These are phyloP conservation scores for Sapayoa aenigma DNA, from an alignment of 2,113 vertebrate genomes.

Conservation along the genomic window DNA sequence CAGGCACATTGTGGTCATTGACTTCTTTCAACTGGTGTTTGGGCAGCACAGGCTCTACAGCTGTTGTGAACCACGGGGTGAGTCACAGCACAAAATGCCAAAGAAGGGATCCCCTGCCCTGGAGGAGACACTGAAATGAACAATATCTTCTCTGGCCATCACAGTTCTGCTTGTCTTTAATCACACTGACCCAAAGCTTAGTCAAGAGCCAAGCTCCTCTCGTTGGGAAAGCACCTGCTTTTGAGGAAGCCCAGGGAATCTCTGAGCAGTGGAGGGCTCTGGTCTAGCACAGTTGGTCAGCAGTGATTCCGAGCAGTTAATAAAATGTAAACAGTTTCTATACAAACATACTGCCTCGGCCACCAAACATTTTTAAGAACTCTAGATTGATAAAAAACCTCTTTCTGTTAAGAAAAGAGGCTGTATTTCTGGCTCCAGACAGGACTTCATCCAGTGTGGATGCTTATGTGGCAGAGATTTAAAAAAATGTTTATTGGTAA, in stretches of 20 bases:
- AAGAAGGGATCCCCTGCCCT: neutral
- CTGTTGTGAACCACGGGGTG: neutral
- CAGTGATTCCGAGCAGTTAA: neutral
- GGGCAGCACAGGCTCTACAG: neutral
- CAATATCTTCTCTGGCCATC: neutral
- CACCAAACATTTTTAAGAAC: accelerated
- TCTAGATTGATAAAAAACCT: neutral
- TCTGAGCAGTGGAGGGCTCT: neutral
- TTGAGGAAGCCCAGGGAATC: neutral
- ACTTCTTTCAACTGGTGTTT: neutral
- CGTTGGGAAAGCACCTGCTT: neutral
- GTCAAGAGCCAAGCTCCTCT: neutral
- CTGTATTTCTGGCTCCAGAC: neutral
- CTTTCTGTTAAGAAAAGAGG: neutral
- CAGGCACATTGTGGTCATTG: neutral
- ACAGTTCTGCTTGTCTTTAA: neutral
- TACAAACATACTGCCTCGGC: neutral
- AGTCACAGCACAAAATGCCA: neutral
- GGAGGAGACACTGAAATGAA: neutral
- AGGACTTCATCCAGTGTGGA: neutral
- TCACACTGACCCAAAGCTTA: neutral
- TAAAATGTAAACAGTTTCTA: neutral
- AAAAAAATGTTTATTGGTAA: neutral
- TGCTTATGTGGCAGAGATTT: neutral
- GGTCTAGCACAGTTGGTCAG: neutral